A percentile compares a stretch with the other conserved stretches of the same genome.
Evolutionary conservation across 2,113 vertebrate species (phyloP).

Genomic region (Eudyptes chrysolophus): DNA sequence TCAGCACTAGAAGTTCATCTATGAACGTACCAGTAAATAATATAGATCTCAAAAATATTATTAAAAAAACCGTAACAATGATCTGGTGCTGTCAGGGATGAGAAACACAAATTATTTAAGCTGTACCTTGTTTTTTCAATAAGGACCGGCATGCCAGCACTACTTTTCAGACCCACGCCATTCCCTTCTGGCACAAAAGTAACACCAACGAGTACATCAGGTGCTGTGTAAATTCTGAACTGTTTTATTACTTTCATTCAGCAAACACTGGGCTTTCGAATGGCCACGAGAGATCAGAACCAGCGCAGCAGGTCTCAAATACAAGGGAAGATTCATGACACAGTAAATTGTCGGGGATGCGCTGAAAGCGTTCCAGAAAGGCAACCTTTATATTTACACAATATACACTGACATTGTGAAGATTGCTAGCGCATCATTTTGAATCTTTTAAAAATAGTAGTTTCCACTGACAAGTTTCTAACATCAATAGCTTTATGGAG

Average conservation of each 20-base stretch:
- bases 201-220: background rate
- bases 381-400: background rate
- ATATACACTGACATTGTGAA: background rate
- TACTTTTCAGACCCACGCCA: background rate
- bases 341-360: background rate
- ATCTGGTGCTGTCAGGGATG: background rate
- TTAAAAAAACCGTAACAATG: background rate
- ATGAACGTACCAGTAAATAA: background rate
- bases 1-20: background rate
- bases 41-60: background rate
- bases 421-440: fast-evolving
- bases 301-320: background rate
- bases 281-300: fast-evolving
- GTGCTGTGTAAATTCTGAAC: fast-evolving
- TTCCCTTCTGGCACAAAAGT: background rate
- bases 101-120: background rate
- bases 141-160: too few species aligned
- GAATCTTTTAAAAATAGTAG: background rate
- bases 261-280: fast-evolving
- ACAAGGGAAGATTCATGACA: background rate
- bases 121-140: background rate
- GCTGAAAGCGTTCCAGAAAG: background rate
- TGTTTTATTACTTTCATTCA: background rate
- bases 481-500: background rate
- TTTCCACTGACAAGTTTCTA: background rate